A percentile compares a stretch with the other conserved stretches of the same genome.
Evolutionary conservation across 2,888 invertebrate genomes (phyloP).

Genomic region (Unio delphinus): DNA sequence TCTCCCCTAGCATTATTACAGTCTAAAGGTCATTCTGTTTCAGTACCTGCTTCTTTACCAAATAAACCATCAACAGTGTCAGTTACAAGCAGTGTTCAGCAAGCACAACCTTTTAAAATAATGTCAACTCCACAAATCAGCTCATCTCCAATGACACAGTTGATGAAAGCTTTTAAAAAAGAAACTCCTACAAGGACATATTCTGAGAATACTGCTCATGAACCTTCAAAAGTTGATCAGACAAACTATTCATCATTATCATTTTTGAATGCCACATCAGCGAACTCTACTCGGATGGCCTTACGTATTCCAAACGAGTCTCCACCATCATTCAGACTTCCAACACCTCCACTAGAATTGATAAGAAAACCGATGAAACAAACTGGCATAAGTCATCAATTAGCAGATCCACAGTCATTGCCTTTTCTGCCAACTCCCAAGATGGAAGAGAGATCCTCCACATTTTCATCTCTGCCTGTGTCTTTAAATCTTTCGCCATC

Average conservation of each 20-base stretch:
- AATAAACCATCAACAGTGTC: slow-evolving; percentile 11
- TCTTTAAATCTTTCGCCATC: not conserved
- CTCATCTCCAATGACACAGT: slow-evolving; percentile 6
- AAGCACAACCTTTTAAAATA: not conserved
- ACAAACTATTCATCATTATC: no score
- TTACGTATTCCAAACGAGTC: no score
- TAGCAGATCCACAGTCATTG: not conserved
- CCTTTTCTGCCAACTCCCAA: not conserved
- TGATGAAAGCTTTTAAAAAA: not conserved
- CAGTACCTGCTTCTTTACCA: slow-evolving; percentile 19
- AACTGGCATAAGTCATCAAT: not conserved
- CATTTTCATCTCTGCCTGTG: no score
- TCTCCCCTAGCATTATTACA: slow-evolving; percentile 8
- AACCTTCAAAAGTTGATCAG: no score
- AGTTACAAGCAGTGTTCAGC: slow-evolving; percentile 1
- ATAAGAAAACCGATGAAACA: slow-evolving; percentile 10
- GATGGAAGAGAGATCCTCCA: not conserved
- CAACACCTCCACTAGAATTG: slow-evolving; percentile 3
- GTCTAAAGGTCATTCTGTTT: slow-evolving; percentile 17
- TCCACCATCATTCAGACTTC: no score
- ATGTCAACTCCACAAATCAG: not conserved
- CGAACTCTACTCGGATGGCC: no score
- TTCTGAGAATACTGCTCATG: no score
- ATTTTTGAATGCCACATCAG: no score
- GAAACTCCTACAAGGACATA: no score